Percentiles rank a stretch among this genome's conserved stretches.
phyloP scores from a whole-genome alignment of 2,113 vertebrate genomes.

The Illadopsis cleaveri region DNA sequence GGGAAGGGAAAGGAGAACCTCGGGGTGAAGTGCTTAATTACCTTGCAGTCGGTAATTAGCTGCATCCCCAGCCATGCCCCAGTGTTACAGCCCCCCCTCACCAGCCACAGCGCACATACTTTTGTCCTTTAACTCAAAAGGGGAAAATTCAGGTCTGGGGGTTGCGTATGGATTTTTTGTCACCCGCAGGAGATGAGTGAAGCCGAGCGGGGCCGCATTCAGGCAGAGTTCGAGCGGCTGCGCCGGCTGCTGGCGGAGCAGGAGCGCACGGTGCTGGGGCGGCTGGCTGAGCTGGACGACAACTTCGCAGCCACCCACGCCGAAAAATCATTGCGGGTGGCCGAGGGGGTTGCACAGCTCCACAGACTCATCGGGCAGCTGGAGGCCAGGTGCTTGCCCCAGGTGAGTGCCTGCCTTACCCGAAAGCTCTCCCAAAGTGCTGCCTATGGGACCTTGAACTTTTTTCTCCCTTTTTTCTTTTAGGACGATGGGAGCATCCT shows the following conservation, averaged over 20 bases:
- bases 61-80: too few species aligned
- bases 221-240: background rate
- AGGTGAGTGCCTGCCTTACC: background rate
- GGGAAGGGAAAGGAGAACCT: background rate
- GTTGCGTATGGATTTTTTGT: fast-evolving
- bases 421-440: background rate
- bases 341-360: background rate
- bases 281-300: fast-evolving
- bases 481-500: background rate
- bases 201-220: background rate
- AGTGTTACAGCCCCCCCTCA: fast-evolving
- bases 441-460: fast-evolving
- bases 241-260: background rate
- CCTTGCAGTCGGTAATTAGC: background rate
- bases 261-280: background rate
- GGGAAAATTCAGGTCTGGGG: background rate
- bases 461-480: background rate
- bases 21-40: background rate
- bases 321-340: background rate
- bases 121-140: background rate
- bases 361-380: background rate
- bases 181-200: background rate
- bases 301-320: background rate
- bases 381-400: background rate
- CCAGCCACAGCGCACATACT: background rate